Evolutionary conservation across 2,113 vertebrate species (phyloP).

Genomic region (Sphaerodactylus townsendi): DNA sequence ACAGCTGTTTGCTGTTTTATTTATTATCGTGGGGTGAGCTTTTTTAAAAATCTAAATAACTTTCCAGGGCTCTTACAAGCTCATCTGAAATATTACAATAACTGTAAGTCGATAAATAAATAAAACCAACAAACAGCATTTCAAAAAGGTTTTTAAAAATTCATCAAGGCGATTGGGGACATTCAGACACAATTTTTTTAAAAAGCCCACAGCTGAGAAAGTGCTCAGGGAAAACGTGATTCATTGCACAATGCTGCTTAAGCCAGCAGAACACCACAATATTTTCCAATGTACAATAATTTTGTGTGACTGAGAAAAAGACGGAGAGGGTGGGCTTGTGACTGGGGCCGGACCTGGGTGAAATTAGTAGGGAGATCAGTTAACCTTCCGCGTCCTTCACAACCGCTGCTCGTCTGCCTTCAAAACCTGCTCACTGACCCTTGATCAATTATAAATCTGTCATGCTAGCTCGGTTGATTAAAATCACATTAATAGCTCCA

Average conservation of each 20-base stretch:
- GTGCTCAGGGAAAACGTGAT: background rate
- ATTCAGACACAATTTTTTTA: background rate
- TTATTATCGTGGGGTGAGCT: background rate
- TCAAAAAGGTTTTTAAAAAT: constrained; percentile 10
- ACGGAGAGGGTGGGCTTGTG: no score
- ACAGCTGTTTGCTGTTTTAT: background rate
- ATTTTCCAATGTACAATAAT: background rate
- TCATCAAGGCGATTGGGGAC: constrained; percentile 2
- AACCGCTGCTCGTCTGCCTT: constrained; percentile 38
- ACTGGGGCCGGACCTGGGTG: background rate
- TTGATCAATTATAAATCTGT: constrained; percentile 58
- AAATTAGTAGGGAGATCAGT: background rate
- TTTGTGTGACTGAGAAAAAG: background rate
- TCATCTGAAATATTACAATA: background rate
- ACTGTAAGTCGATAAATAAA: constrained; percentile 14
- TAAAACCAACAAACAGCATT: constrained; percentile 6
- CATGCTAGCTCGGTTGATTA: constrained; percentile 37
- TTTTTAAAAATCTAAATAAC: background rate
- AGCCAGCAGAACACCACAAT: background rate
- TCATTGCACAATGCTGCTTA: background rate
- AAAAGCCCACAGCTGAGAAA: background rate
- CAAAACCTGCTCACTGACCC: constrained; percentile 45
- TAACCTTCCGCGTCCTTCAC: constrained; percentile 23
- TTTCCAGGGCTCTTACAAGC: background rate
- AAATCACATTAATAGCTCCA: constrained; percentile 53